Conservation (phyloP, 2,113 vertebrate genomes). For the Orycteropus afer region DNA sequence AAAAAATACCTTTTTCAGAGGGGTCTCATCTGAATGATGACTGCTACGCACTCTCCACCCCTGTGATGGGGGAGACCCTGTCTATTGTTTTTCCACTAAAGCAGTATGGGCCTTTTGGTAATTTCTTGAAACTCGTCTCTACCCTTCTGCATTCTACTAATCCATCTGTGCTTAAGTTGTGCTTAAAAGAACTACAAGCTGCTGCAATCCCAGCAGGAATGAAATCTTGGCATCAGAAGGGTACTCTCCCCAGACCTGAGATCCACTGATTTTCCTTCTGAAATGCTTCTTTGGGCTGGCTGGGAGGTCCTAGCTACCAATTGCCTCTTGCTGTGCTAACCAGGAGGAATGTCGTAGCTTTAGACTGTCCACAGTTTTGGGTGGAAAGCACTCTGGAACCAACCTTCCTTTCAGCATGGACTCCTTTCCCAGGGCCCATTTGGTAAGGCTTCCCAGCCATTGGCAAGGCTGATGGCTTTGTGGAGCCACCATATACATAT, state of each 20-base stretch:
- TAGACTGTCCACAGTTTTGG: neutral
- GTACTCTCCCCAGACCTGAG: neutral
- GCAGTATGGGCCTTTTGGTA: neutral
- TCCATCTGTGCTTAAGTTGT: neutral
- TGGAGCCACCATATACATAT: neutral
- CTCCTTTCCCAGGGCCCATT: neutral
- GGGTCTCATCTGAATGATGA: neutral
- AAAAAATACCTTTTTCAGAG: neutral
- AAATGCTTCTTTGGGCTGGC: neutral
- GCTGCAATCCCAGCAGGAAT: neutral
- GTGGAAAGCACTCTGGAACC: neutral
- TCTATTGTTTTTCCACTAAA: neutral
- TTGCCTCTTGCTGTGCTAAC: neutral
- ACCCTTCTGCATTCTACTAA: neutral
- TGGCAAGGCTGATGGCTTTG: neutral
- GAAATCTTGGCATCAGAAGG: neutral
- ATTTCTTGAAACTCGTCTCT: neutral
- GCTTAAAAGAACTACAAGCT: neutral
- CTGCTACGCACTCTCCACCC: neutral
- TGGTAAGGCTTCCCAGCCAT: neutral
- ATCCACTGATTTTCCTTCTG: neutral
- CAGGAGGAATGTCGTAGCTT: neutral
- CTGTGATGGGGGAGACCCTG: neutral
- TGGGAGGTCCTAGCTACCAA: neutral
- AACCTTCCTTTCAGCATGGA: neutral